Evolutionary conservation across 37 sponge, comb jelly and placozoan genomes (phyloP).

Genomic region (Theonella swinhoei): DNA sequence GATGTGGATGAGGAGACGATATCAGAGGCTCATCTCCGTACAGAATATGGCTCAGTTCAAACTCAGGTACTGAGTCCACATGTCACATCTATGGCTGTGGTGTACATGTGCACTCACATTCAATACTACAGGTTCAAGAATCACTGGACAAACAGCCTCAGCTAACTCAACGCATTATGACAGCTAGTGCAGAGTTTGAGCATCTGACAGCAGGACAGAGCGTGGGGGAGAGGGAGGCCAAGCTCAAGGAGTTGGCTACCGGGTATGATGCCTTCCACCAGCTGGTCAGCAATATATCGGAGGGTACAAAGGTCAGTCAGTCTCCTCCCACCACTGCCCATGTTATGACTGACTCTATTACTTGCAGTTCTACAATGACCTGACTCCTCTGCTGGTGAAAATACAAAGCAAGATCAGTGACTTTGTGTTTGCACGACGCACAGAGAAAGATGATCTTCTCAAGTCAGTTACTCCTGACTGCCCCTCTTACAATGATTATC

Average conservation of each 20-base stretch:
- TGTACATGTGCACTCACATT: not conserved
- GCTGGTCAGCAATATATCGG: constrained; percentile 73
- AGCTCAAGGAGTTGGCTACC: constrained; percentile 76
- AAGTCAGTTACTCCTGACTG: constrained; percentile 79
- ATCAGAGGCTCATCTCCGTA: constrained; percentile 70
- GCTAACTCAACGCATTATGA: constrained; percentile 39
- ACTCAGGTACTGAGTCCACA: constrained; percentile 41
- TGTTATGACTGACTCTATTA: not conserved
- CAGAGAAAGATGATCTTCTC: constrained; percentile 93
- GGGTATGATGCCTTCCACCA: constrained; percentile 90
- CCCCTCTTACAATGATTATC: not conserved
- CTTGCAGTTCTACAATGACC: constrained; percentile 86
- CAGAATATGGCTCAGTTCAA: constrained; percentile 72
- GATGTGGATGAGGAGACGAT: constrained; percentile 81
- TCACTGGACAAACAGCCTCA: constrained; percentile 39
- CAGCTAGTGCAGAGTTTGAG: constrained; percentile 47
- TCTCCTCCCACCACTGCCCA: not conserved
- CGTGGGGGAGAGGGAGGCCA: constrained; percentile 61
- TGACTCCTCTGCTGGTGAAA: constrained; percentile 87
- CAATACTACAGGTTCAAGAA: constrained; percentile 42
- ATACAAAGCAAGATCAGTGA: constrained; percentile 89
- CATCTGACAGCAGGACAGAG: constrained; percentile 33
- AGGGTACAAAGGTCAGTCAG: constrained; percentile 79
- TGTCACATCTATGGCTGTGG: not conserved
- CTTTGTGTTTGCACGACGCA: constrained; percentile 88